Percentiles rank a stretch among this genome's conserved stretches.
phyloP scores from a whole-genome alignment of 1,140 invertebrate species.

The Heliothis virescens region DNA sequence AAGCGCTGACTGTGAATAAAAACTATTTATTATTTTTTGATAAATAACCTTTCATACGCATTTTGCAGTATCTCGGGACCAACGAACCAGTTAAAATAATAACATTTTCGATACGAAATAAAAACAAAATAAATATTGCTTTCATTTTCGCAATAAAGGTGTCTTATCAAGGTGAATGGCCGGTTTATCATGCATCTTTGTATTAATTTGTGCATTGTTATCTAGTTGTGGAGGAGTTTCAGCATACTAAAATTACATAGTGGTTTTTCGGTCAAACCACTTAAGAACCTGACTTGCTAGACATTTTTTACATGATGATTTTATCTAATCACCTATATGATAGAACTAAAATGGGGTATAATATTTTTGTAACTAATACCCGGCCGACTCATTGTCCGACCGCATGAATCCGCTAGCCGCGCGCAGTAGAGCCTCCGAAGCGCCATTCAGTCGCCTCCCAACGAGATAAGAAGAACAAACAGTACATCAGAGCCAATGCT shows the following conservation, averaged over 20 bases:
- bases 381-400: too few species aligned
- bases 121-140: neutral
- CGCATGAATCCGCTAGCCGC: neutral
- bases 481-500: conserved; percentile 30
- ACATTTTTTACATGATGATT: too few species aligned
- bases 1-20: neutral
- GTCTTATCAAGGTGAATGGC: conserved; percentile 27
- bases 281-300: too few species aligned
- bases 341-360: neutral
- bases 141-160: conserved; percentile 16
- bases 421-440: neutral
- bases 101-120: neutral
- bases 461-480: conserved; percentile 49
- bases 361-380: too few species aligned
- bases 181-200: neutral
- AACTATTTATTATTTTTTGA: neutral
- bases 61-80: neutral
- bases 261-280: too few species aligned
- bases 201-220: neutral
- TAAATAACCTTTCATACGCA: conserved; percentile 7
- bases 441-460: conserved; percentile 38
- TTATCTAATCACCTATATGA: neutral
- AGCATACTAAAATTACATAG: neutral
- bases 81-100: conserved; percentile 2
- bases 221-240: conserved; percentile 7